Base-by-base conservation (phyloP, 2,797 vertebrate species). In the Caiman crocodilus region DNA sequence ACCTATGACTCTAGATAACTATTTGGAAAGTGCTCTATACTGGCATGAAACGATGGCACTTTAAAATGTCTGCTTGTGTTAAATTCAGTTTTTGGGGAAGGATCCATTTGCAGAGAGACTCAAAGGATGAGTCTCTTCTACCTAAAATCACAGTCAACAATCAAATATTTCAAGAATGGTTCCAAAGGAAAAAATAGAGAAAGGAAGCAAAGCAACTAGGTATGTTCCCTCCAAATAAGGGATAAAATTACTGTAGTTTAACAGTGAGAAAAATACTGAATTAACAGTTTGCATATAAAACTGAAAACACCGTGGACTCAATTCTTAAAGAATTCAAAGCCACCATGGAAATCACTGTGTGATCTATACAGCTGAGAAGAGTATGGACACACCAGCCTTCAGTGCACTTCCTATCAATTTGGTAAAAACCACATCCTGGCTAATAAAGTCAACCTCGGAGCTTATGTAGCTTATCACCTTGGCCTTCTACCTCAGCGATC, bases 351-450 rank as follows among this genome's bases (percentile, higher is more conserved):
- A 89, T 58, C 65, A 50, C 74, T 74, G 75, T 92, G 35, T 57
- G 58, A 67, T 86, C 50, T 0, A 1, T 60, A 65, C 1, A 86
- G 58, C 74, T 88, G 1, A 85, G 71, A 2, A 75, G 79, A 28
- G 35, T 10, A 20, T 67, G 81, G 82, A 81, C 73, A 79, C 30
- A 12, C 67, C 6, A 12, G 85, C 35, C 79, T 88, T 71, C 35
- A 79, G 82, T 1, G 18, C 61, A 81, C 88, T 94, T 96, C 93
- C 89, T 94, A 85, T n/a, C 80, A 60, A 67, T 90, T 87, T 85
- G 88, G 79, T 89, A 94, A 94, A 89, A 95, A 85, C 77, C 75
- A 73, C 85, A 94, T 97, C 94, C 93, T 95, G 92, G 59, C 82
- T 94, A 94, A 94, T 95, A 93, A 96, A 96, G 81, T 87, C 18